phyloP scores from a whole-genome alignment of 2,888 invertebrate species.

The Cheiracanthium punctorium region DNA sequence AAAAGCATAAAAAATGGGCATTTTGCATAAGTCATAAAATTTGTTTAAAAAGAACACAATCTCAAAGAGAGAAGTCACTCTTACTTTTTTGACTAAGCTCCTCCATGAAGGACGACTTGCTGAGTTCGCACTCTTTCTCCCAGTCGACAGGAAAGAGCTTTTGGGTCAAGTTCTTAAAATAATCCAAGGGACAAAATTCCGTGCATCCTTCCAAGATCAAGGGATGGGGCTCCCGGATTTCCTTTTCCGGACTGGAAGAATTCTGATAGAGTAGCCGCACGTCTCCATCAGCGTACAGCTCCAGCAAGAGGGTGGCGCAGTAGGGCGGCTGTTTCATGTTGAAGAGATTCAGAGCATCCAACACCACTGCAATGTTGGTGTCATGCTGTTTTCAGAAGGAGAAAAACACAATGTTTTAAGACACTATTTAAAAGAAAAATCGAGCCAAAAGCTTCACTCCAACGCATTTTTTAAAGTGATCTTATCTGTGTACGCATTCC shows the following conservation, averaged over 20 bases:
- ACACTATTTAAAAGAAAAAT: too few relatives aligned
- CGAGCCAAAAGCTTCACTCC: too few relatives aligned
- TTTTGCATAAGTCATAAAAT: background rate
- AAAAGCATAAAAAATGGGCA: too few relatives aligned
- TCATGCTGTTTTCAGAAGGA: slow-evolving; percentile 62
- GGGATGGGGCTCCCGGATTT: slow-evolving; percentile 31
- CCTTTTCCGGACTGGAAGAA: slow-evolving; percentile 41
- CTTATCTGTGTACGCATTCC: too few relatives aligned
- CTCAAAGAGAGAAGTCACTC: background rate
- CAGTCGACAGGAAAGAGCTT: slow-evolving; percentile 56
- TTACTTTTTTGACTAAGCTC: slow-evolving; percentile 36
- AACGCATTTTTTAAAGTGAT: too few relatives aligned
- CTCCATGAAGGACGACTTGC: slow-evolving; percentile 35
- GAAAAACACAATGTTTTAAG: too few relatives aligned
- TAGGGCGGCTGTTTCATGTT: slow-evolving; percentile 54
- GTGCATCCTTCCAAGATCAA: slow-evolving; percentile 52
- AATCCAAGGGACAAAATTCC: slow-evolving; percentile 49
- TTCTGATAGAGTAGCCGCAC: slow-evolving; percentile 50
- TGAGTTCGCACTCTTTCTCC: slow-evolving; percentile 54
- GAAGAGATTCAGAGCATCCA: slow-evolving; percentile 52
- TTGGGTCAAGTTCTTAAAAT: slow-evolving; percentile 46
- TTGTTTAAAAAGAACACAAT: background rate
- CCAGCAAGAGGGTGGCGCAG: slow-evolving; percentile 47
- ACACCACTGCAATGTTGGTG: slow-evolving; percentile 49
- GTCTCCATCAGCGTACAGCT: slow-evolving; percentile 3